phyloP scores from a whole-genome alignment of 2,888 invertebrate species.

The Pollenia angustigena region DNA sequence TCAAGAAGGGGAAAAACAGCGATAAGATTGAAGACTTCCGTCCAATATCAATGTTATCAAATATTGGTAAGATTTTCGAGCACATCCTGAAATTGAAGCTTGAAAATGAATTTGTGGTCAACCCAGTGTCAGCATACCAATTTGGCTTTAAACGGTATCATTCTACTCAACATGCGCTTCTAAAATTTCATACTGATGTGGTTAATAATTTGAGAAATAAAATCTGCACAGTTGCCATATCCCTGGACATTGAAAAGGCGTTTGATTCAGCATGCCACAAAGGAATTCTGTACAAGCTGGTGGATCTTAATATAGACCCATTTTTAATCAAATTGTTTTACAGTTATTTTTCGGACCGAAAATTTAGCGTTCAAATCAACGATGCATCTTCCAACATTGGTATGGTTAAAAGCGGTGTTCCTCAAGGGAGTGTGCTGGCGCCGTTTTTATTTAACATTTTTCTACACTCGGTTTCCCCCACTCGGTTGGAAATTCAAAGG shows the following conservation, averaged over 20 bases:
- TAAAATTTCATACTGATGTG: conserved; percentile 64
- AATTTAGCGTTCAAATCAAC: conserved; percentile 26
- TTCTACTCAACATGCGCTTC: conserved; percentile 45
- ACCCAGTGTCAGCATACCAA: conserved; percentile 43
- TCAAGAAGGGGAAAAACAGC: conserved; percentile 26
- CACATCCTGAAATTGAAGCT: conserved; percentile 37
- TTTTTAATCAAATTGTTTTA: conserved; percentile 25
- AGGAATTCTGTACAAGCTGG: conserved; percentile 44
- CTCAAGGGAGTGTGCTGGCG: conserved; percentile 49
- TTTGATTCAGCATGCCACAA: conserved; percentile 55
- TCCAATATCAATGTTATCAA: conserved; percentile 43
- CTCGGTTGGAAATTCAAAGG: background rate
- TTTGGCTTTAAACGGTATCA: conserved; percentile 57
- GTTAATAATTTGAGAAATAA: conserved; percentile 43
- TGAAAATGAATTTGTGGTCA: conserved; percentile 18
- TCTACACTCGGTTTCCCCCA: conserved; percentile 30
- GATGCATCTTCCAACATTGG: background rate
- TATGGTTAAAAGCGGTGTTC: conserved; percentile 36
- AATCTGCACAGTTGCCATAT: conserved; percentile 52
- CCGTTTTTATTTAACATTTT: conserved; percentile 29
- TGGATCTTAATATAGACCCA: conserved; percentile 11
- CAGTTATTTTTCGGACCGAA: conserved; percentile 31
- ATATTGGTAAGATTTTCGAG: conserved; percentile 49
- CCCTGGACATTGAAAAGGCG: conserved; percentile 55
- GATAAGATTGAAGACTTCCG: conserved; percentile 11